phyloP scores from a whole-genome alignment of 2,797 vertebrate species.

The Huso huso region DNA sequence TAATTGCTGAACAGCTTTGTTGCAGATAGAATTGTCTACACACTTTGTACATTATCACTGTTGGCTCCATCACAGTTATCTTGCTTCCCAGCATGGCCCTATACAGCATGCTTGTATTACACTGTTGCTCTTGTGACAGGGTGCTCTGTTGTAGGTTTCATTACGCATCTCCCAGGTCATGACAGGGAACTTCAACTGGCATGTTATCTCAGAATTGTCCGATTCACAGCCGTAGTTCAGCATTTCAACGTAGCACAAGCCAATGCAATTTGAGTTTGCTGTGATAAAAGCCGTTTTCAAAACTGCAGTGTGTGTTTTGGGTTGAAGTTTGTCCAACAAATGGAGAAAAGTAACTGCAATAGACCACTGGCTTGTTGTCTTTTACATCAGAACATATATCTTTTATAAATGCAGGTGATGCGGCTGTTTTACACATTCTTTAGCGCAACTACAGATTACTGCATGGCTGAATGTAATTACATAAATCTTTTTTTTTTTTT shows the following conservation, averaged over 20 bases:
- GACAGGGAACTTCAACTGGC: constrained; percentile 55
- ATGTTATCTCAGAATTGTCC: constrained; percentile 55
- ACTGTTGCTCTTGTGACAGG: constrained; percentile 18
- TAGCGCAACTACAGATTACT: too few species aligned
- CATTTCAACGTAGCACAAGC: constrained; percentile 58
- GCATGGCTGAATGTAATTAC: too few species aligned
- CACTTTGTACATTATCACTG: constrained; percentile 21
- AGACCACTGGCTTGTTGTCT: too few species aligned
- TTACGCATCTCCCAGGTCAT: constrained; percentile 26
- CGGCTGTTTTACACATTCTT: too few species aligned
- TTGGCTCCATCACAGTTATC: constrained; percentile 28
- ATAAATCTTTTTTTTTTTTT: too few species aligned
- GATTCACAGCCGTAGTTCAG: constrained; percentile 57
- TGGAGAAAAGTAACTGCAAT: too few species aligned
- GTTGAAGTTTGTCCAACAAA: too few species aligned
- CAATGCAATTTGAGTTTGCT: constrained; percentile 70
- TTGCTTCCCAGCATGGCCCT: constrained; percentile 18
- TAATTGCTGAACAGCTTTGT: constrained; percentile 2
- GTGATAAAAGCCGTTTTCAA: constrained; percentile 68
- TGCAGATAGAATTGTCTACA: constrained; percentile 1
- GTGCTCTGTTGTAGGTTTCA: constrained; percentile 23
- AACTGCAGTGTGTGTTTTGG: constrained; percentile 46
- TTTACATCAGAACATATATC: too few species aligned
- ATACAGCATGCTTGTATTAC: constrained; percentile 23
- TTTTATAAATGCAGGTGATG: too few species aligned